phyloP scores from a whole-genome alignment of 2,797 vertebrate genomes.

The Sebastes kiyomatsui region DNA sequence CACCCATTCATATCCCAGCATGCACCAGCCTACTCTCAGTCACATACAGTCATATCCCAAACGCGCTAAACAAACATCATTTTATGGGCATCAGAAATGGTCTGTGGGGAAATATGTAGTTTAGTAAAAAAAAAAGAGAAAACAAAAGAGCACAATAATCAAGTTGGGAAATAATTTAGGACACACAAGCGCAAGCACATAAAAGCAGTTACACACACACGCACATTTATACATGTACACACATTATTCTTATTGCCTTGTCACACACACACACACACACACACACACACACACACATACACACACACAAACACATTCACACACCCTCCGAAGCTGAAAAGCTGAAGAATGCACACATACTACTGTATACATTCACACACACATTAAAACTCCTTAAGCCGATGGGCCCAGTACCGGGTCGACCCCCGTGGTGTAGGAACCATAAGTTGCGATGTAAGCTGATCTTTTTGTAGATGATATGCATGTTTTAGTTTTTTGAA shows the following conservation, averaged over 20 bases:
- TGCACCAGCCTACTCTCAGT: conserved; percentile 51
- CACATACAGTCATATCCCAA: conserved; percentile 51
- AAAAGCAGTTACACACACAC: not conserved
- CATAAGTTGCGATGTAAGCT: too few relatives aligned
- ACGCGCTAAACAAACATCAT: conserved; percentile 53
- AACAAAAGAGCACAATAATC: conserved; percentile 46
- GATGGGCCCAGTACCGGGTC: too few relatives aligned
- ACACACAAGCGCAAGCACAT: conserved; percentile 25
- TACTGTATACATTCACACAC: not conserved
- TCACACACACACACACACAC: not conserved
- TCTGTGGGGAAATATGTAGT: conserved; percentile 71
- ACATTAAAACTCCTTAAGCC: not conserved
- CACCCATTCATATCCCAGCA: conserved; percentile 67
- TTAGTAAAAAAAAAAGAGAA: conserved; percentile 41
- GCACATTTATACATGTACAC: not conserved
- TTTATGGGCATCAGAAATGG: conserved; percentile 59
- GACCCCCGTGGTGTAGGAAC: too few relatives aligned
- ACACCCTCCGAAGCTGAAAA: not conserved
- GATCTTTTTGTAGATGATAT: too few relatives aligned
- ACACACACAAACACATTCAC: not conserved
- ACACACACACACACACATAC: not conserved
- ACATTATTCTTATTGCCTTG: conserved; percentile 4
- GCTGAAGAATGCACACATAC: not conserved
- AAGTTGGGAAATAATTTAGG: conserved; percentile 61
- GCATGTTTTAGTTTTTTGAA: too few relatives aligned